Conservation (phyloP, 2,113 vertebrate species). For the Gambusia affinis region DNA sequence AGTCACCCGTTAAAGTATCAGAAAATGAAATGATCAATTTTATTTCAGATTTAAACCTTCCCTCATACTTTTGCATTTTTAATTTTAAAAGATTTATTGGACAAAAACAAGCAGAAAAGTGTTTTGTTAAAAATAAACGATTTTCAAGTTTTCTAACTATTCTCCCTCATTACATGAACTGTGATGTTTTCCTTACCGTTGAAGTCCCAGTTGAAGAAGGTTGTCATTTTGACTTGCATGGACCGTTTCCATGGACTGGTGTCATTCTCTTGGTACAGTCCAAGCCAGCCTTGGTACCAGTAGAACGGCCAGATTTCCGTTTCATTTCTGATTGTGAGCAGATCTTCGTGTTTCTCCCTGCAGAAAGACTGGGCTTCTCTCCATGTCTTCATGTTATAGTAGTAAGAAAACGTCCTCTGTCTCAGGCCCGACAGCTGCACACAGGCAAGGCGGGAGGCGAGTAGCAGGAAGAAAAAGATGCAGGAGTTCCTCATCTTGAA, state of each 20-base stretch:
- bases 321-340: constrained; percentile 21
- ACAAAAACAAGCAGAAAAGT: too few species aligned
- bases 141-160: too few species aligned
- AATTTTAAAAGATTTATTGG: too few species aligned
- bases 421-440: not conserved
- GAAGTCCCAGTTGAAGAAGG: accelerated
- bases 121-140: too few species aligned
- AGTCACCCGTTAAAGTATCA: too few species aligned
- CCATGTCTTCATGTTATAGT: accelerated
- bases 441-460: not conserved
- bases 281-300: not conserved
- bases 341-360: not conserved
- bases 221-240: not conserved
- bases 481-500: constrained; percentile 5
- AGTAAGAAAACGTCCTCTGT: accelerated
- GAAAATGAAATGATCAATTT: too few species aligned
- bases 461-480: not conserved
- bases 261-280: constrained; percentile 10
- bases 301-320: accelerated
- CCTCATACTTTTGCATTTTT: too few species aligned
- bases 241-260: constrained; percentile 33
- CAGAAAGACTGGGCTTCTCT: not conserved
- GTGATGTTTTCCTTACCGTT: not conserved
- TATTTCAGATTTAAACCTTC: too few species aligned
- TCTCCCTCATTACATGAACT: too few species aligned